Conservation (phyloP, 1,140 invertebrate species). For the Physella acuta region DNA sequence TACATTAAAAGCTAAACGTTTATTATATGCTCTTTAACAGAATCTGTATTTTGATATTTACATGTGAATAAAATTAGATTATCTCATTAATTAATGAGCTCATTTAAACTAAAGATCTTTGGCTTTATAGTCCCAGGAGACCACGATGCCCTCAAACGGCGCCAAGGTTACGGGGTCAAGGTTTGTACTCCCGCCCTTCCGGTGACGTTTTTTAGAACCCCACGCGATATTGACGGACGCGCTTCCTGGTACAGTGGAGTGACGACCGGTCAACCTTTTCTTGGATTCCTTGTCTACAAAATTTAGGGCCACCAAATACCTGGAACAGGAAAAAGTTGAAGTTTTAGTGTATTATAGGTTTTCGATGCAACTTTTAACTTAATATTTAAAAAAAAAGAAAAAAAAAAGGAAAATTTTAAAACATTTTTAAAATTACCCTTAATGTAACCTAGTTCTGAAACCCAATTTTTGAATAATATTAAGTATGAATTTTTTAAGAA, state of each 20-base stretch:
- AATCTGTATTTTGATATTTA: no score
- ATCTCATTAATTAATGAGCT: no score
- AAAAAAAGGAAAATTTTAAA: no score
- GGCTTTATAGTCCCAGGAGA: constrained; percentile 50
- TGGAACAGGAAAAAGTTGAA: constrained; percentile 27
- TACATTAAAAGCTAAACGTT: no score
- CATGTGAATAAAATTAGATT: no score
- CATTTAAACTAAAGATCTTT: constrained; percentile 52
- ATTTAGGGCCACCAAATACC: constrained; percentile 54
- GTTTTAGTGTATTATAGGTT: no score
- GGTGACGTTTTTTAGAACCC: constrained; percentile 28
- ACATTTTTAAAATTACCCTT: neutral
- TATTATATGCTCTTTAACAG: no score
- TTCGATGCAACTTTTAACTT: no score
- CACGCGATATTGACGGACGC: constrained; percentile 38
- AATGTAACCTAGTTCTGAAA: no score
- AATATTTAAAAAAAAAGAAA: neutral
- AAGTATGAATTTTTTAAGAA: no score
- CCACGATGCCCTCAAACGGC: constrained; percentile 47
- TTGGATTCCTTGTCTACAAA: constrained; percentile 36
- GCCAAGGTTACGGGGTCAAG: constrained; percentile 36
- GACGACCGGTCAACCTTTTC: constrained; percentile 36
- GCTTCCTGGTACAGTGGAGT: constrained; percentile 38
- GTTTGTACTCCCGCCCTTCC: constrained; percentile 36
- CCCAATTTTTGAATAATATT: no score